Conservation (phyloP, 2,113 vertebrate genomes). For the Tichodroma muraria region DNA sequence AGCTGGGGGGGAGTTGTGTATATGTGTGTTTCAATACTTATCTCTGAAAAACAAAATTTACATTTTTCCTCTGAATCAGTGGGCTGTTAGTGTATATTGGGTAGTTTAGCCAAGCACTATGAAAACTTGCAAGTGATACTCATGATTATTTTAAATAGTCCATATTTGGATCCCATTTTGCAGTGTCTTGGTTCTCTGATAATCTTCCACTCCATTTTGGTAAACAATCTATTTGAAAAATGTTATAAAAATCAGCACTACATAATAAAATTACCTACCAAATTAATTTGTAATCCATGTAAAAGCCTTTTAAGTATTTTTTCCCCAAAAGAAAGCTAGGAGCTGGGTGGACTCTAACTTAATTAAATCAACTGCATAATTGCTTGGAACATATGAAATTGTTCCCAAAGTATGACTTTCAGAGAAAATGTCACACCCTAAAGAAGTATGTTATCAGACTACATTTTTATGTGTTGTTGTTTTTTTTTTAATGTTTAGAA, state of each 20-base stretch:
- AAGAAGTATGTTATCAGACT: background rate
- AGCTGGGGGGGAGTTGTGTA: background rate
- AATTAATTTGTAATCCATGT: background rate
- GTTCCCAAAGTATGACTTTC: background rate
- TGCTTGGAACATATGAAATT: background rate
- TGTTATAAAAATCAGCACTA: background rate
- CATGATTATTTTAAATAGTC: background rate
- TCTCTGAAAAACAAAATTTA: background rate
- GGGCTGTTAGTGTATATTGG: background rate
- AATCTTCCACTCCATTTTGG: background rate
- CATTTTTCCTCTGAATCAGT: background rate
- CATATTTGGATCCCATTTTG: background rate
- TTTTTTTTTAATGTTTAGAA: background rate
- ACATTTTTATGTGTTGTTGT: background rate
- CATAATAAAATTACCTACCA: background rate
- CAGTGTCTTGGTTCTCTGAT: background rate
- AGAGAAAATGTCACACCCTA: background rate
- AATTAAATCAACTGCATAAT: background rate
- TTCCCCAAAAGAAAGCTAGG: background rate
- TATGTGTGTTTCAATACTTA: background rate
- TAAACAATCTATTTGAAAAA: background rate
- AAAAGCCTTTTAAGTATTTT: background rate
- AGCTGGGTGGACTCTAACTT: background rate
- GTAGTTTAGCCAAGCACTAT: background rate
- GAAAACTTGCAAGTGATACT: background rate